Conservation (phyloP, 2,888 invertebrate genomes). For the Meteorus colon region DNA sequence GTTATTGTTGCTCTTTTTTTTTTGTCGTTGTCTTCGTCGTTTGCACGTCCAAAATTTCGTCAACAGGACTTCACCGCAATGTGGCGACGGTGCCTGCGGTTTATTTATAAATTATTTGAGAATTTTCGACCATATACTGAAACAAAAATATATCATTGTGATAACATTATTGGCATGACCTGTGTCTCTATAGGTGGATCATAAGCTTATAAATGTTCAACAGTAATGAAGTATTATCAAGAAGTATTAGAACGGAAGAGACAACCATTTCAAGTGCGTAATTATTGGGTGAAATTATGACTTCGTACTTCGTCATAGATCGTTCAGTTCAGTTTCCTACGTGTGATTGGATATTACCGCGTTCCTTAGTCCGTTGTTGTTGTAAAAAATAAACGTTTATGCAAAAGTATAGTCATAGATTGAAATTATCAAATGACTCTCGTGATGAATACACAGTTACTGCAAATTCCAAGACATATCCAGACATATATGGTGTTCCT, state of each 20-base stretch:
- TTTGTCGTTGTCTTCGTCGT: constrained; percentile 15
- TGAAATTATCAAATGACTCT: constrained; percentile 16
- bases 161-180: constrained; percentile 7
- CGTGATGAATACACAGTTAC: neutral
- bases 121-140: constrained; percentile 64
- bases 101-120: constrained; percentile 63
- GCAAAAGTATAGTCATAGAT: constrained; percentile 1
- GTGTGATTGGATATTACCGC: constrained; percentile 13
- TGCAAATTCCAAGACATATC: neutral
- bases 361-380: neutral
- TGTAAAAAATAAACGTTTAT: constrained; percentile 13
- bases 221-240: neutral
- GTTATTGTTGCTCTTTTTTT: neutral
- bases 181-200: neutral
- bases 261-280: neutral
- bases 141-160: constrained; percentile 53
- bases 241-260: neutral
- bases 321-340: constrained; percentile 3
- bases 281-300: constrained; percentile 46
- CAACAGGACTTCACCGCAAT: constrained; percentile 38
- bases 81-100: constrained; percentile 38
- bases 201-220: constrained; percentile 13
- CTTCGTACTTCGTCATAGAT: constrained; percentile 26
- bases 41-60: constrained; percentile 19
- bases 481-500: neutral